phyloP scores from a whole-genome alignment of 2,888 invertebrate genomes.

The Cosmia trapezina region DNA sequence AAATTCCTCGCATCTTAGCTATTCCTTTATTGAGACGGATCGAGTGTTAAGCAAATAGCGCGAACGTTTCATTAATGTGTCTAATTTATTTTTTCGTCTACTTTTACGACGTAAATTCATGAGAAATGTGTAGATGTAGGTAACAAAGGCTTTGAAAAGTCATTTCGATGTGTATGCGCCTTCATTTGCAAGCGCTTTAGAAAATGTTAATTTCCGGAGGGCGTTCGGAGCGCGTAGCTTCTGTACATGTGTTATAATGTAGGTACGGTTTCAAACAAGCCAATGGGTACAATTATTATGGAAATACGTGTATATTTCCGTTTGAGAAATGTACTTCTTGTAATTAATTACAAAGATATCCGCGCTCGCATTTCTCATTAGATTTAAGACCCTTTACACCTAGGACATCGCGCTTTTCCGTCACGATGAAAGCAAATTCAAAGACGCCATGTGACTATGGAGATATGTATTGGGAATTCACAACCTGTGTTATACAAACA shows the following conservation, averaged over 20 bases:
- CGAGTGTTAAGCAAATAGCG: conserved; percentile 79
- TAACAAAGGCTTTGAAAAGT: conserved; percentile 79
- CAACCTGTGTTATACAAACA: conserved; percentile 7
- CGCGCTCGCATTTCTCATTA: conserved; percentile 46
- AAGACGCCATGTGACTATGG: conserved; percentile 2
- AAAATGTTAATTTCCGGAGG: conserved; percentile 84
- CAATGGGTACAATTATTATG: conserved; percentile 56
- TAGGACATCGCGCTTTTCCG: conserved; percentile 8
- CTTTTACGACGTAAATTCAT: conserved; percentile 66
- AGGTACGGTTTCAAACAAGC: conserved; percentile 56
- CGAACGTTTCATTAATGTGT: conserved; percentile 77
- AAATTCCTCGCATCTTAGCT: conserved; percentile 78
- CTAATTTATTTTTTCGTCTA: conserved; percentile 69
- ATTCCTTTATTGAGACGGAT: conserved; percentile 81
- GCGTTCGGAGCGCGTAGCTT: conserved; percentile 62
- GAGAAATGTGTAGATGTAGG: conserved; percentile 70
- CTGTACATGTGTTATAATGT: conserved; percentile 56
- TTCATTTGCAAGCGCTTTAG: conserved; percentile 82
- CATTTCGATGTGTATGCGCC: conserved; percentile 78
- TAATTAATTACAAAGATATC: conserved; percentile 48
- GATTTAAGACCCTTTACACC: conserved; percentile 22
- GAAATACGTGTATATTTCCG: conserved; percentile 54
- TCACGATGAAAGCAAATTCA: conserved; percentile 5
- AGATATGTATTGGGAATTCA: conserved; percentile 12
- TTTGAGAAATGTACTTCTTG: conserved; percentile 46